Evolutionary conservation across 2,113 vertebrate genomes (phyloP).

Genomic region (Coryphaenoides rupestris): DNA sequence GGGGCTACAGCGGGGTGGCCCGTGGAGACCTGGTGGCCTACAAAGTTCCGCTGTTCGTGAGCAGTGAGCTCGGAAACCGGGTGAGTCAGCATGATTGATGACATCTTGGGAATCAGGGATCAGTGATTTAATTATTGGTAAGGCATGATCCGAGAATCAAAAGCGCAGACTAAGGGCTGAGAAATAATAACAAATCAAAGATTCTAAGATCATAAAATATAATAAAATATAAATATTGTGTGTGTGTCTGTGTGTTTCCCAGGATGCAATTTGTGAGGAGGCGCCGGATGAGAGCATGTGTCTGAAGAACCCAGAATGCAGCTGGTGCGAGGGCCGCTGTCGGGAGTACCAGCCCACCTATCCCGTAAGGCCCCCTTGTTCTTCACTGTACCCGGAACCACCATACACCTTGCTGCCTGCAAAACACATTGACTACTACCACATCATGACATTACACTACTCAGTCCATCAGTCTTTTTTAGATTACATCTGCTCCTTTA

Average conservation of each 20-base stretch:
- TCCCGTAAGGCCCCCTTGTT: slow-evolving; percentile 73
- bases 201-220: no score
- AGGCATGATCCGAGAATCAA: background rate
- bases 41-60: slow-evolving; percentile 90
- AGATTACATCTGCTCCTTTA: no score
- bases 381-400: no score
- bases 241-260: slow-evolving; percentile 15
- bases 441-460: no score
- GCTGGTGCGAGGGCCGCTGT: slow-evolving; percentile 87
- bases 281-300: slow-evolving; percentile 83
- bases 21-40: slow-evolving; percentile 86
- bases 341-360: slow-evolving; percentile 80
- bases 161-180: background rate
- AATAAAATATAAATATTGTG: background rate
- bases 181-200: background rate
- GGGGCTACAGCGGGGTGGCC: slow-evolving; percentile 85
- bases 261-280: slow-evolving; percentile 84
- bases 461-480: no score
- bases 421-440: no score
- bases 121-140: background rate
- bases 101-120: background rate
- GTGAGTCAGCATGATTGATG: slow-evolving; percentile 46
- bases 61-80: slow-evolving; percentile 76
- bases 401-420: background rate
- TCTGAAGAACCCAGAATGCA: slow-evolving; percentile 86